Percentiles rank a stretch among this genome's conserved stretches.
Conservation (phyloP, 1,140 invertebrate genomes). For the Aleiodes sp. region DNA sequence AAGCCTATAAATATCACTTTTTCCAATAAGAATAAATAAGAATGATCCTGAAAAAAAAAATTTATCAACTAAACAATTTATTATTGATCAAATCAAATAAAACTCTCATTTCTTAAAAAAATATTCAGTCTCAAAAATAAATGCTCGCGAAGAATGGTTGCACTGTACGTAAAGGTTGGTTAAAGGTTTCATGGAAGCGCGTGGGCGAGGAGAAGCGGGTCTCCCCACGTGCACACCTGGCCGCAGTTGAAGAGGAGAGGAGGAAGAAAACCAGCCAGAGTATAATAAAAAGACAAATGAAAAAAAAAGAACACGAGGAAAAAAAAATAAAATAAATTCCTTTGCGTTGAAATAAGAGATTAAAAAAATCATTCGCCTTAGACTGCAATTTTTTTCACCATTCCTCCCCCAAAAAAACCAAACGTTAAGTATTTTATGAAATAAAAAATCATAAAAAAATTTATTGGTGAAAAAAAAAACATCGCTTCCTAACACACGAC, state of each 20-base stretch:
- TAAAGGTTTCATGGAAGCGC: slow-evolving; percentile 4
- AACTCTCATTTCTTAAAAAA: too few species aligned
- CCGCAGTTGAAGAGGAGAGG: slow-evolving; percentile 23
- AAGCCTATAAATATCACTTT: not conserved
- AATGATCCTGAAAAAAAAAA: not conserved
- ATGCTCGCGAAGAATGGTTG: not conserved
- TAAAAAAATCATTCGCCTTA: slow-evolving; percentile 7
- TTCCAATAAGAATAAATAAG: not conserved
- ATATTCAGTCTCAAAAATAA: not conserved
- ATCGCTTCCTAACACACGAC: not conserved
- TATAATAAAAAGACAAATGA: slow-evolving; percentile 12
- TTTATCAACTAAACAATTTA: too few species aligned
- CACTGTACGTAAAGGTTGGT: not conserved
- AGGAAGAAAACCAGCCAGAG: slow-evolving; percentile 5
- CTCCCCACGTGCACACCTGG: slow-evolving; percentile 31
- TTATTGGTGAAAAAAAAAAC: not conserved
- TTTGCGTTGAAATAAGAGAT: slow-evolving; percentile 3
- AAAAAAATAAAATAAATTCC: slow-evolving; percentile 1
- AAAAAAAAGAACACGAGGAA: not conserved
- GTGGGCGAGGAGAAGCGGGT: slow-evolving; percentile 25
- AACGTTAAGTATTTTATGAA: not conserved
- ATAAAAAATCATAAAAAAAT: not conserved
- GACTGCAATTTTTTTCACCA: not conserved
- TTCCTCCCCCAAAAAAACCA: not conserved
- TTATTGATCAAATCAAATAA: too few species aligned